Conservation (phyloP, 2,888 invertebrate genomes). For the Hirtodrosophila alboralis region DNA sequence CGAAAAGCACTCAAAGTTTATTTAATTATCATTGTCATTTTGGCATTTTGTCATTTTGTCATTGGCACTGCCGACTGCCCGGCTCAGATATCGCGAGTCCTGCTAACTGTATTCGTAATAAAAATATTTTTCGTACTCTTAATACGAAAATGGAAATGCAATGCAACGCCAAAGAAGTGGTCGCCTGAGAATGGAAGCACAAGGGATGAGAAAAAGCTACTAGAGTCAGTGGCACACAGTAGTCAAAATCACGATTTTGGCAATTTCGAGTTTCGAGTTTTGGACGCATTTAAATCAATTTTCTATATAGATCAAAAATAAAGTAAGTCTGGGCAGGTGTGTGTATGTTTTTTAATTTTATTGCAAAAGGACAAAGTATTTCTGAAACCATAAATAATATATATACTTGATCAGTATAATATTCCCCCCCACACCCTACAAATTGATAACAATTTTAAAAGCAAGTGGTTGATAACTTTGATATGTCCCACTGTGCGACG, state of each 20-base stretch:
- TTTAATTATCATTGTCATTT: conserved; percentile 75
- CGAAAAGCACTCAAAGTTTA: conserved; percentile 72
- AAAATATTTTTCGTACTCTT: conserved; percentile 36
- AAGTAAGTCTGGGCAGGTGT: no score
- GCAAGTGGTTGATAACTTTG: neutral
- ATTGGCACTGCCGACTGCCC: conserved; percentile 17
- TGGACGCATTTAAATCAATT: no score
- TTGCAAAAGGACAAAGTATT: no score
- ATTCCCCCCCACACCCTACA: no score
- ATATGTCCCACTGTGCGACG: conserved; percentile 10
- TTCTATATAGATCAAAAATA: no score
- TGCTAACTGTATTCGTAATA: conserved; percentile 20
- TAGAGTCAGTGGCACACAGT: conserved; percentile 1
- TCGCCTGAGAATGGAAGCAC: neutral
- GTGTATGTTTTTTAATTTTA: no score
- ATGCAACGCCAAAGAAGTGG: neutral
- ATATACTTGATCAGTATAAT: no score
- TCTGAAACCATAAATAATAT: no score
- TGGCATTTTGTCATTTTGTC: conserved; percentile 19
- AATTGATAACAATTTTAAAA: no score
- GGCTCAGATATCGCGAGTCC: conserved; percentile 9
- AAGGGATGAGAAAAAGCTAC: neutral
- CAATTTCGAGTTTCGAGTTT: no score
- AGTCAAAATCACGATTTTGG: neutral
- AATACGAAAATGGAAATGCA: conserved; percentile 10